phyloP scores from a whole-genome alignment of 2,113 vertebrate genomes.

The Alectura lathami region DNA sequence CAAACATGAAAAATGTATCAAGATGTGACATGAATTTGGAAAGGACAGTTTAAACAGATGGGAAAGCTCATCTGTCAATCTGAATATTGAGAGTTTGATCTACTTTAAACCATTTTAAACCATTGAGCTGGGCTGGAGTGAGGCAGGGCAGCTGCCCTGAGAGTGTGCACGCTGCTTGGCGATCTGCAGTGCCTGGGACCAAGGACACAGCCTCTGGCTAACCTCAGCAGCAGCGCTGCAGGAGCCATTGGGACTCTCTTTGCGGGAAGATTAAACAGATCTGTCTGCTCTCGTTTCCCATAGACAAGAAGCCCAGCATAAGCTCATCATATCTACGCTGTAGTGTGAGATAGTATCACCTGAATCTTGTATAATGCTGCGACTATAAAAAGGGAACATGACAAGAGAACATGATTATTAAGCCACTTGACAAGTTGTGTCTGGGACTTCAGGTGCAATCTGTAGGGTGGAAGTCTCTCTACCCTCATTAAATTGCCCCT shows the following conservation, averaged over 20 bases:
- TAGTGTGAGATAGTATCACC: background rate
- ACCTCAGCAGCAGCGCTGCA: background rate
- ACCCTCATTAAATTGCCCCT: background rate
- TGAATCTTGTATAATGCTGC: background rate
- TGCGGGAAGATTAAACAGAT: background rate
- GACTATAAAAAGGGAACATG: background rate
- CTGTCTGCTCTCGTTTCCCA: background rate
- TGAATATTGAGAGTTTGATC: background rate
- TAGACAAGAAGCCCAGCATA: background rate
- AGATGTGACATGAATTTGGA: background rate
- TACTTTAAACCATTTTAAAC: background rate
- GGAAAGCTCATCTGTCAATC: background rate
- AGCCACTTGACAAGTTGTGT: background rate
- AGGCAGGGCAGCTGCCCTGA: background rate
- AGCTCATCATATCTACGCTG: background rate
- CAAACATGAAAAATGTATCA: background rate
- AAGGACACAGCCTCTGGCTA: background rate
- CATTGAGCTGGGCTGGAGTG: accelerated
- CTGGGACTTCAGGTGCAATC: background rate
- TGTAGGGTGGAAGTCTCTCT: background rate
- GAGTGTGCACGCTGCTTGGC: background rate
- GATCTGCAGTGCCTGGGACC: background rate
- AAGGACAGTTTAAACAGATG: background rate
- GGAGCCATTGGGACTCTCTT: background rate
- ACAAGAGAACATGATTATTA: background rate